phyloP scores from a whole-genome alignment of 2,113 vertebrate genomes.

The Ammospiza caudacuta region DNA sequence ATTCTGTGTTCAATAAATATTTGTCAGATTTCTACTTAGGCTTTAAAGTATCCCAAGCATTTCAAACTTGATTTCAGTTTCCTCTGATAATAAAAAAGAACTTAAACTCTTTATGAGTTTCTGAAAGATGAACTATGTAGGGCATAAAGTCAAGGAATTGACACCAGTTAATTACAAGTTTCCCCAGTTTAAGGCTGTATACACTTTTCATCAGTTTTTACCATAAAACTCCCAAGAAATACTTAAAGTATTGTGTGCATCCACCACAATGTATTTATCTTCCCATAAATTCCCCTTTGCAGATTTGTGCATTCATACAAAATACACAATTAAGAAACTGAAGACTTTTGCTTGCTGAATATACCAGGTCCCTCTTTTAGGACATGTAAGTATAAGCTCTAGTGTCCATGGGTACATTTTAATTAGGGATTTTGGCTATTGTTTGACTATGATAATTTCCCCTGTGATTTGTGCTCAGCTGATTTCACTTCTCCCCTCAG shows the following conservation, averaged over 20 bases:
- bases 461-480: background rate
- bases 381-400: background rate
- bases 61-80: background rate
- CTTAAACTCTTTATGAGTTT: background rate
- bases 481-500: background rate
- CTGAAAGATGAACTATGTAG: background rate
- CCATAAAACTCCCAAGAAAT: background rate
- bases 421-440: background rate
- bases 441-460: constrained; percentile 9
- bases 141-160: background rate
- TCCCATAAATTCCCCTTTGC: background rate
- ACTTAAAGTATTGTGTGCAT: background rate
- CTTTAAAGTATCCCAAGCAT: background rate
- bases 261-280: background rate
- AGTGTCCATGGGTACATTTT: background rate
- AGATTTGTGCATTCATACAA: background rate
- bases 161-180: background rate
- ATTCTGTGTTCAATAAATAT: background rate
- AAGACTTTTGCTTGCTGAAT: background rate
- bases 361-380: background rate
- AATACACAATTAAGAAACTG: background rate
- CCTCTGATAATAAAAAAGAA: background rate
- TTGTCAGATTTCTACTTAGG: background rate
- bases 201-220: background rate
- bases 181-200: background rate